Evolutionary conservation across 2,888 invertebrate genomes (phyloP).

Genomic region (Psylliodes chrysocephalus): DNA sequence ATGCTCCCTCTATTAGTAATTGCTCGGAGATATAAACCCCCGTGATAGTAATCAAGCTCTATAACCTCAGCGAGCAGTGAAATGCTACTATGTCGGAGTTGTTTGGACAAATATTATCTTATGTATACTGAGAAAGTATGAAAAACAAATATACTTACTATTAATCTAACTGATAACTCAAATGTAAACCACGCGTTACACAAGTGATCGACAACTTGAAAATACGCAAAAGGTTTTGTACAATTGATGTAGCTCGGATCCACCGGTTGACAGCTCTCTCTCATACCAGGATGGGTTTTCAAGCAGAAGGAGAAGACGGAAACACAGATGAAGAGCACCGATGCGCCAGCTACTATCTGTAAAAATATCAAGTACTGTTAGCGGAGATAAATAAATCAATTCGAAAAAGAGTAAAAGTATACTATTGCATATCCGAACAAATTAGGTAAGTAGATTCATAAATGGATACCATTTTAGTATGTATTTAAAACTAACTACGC

Average conservation of each 20-base stretch:
- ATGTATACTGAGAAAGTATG: too few species aligned
- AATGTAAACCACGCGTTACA: conserved; percentile 98
- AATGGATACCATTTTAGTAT: too few species aligned
- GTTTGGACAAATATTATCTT: too few species aligned
- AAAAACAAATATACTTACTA: conserved; percentile 83
- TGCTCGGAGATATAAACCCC: too few species aligned
- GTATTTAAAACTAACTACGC: too few species aligned
- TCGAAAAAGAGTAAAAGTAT: too few species aligned
- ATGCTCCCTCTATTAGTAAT: too few species aligned
- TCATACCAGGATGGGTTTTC: conserved; percentile 91
- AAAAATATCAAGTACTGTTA: conserved; percentile 50
- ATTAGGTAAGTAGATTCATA: neutral
- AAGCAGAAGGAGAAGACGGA: conserved; percentile 96
- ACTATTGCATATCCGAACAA: neutral
- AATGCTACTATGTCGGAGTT: too few species aligned
- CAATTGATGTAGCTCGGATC: conserved; percentile 53
- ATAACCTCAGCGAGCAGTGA: too few species aligned
- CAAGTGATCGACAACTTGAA: conserved; percentile 91
- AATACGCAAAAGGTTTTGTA: conserved; percentile 69
- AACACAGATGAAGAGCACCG: conserved; percentile 96
- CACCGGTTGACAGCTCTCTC: conserved; percentile 65
- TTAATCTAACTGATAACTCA: conserved; percentile 86
- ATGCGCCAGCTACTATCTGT: conserved; percentile 90
- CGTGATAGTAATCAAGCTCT: too few species aligned
- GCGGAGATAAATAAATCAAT: conserved; percentile 15